A percentile compares a stretch with the other conserved stretches of the same genome.
phyloP scores from a whole-genome alignment of 2,797 vertebrate species.

The Alfaro cultratus region DNA sequence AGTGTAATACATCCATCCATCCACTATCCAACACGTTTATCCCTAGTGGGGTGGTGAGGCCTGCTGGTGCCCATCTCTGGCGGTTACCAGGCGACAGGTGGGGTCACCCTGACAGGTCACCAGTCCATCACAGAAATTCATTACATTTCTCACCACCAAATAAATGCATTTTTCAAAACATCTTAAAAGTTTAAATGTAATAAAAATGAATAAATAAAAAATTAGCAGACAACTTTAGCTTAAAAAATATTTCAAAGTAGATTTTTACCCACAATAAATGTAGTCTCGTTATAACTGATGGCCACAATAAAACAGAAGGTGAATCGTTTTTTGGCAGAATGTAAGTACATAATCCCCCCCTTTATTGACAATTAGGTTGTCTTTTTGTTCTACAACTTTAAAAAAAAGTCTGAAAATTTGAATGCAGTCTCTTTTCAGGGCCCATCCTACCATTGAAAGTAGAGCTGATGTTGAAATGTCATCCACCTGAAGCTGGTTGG shows the following conservation, averaged over 20 bases:
- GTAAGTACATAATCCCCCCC: background rate
- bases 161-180: background rate
- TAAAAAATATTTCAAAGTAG: background rate
- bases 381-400: background rate
- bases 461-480: conserved; percentile 28
- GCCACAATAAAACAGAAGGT: background rate
- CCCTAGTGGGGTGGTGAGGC: too few relatives aligned
- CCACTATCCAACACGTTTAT: too few relatives aligned
- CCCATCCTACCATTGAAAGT: conserved; percentile 51
- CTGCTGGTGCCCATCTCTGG: too few relatives aligned
- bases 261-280: background rate
- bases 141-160: background rate
- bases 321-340: background rate
- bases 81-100: too few relatives aligned
- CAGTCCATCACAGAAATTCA: too few relatives aligned
- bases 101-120: too few relatives aligned
- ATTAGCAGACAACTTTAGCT: background rate
- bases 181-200: background rate
- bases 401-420: background rate
- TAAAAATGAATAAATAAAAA: background rate
- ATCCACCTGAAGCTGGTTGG: conserved; percentile 42
- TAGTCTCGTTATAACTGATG: background rate
- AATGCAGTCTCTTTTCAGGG: conserved; percentile 2
- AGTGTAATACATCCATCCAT: too few relatives aligned
- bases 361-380: background rate